These are phyloP conservation scores for Papilio dardanus DNA, from an alignment of 1,140 invertebrate genomes.

Conservation along the genomic window DNA sequence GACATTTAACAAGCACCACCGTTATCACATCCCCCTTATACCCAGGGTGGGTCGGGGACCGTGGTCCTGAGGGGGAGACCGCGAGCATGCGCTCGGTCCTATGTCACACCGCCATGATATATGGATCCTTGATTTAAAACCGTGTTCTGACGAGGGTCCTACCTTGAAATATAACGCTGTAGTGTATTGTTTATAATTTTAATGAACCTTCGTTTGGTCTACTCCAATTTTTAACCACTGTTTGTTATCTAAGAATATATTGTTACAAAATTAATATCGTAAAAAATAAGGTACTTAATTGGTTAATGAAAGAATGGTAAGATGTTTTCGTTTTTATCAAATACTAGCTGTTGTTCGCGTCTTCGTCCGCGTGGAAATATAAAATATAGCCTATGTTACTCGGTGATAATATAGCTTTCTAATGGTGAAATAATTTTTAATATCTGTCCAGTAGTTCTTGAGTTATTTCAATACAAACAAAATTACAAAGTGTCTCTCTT, in stretches of 20 bases:
- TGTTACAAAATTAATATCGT: not conserved
- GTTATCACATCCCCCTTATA: conserved; percentile 13
- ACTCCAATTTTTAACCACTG: not conserved
- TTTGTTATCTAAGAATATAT: not conserved
- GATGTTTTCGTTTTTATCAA: too few relatives aligned
- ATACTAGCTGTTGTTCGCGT: too few relatives aligned
- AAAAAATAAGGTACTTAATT: too few relatives aligned
- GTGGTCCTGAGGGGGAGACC: not conserved
- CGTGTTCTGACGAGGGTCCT: not conserved
- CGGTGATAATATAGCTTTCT: too few relatives aligned
- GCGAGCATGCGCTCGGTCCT: not conserved
- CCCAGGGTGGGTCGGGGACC: not conserved
- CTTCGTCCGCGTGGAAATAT: too few relatives aligned
- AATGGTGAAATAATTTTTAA: too few relatives aligned
- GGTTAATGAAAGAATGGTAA: too few relatives aligned
- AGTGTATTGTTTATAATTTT: conserved; percentile 10
- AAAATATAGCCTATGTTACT: too few relatives aligned
- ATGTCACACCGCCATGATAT: conserved; percentile 9
- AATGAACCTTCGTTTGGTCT: not conserved
- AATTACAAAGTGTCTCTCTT: too few relatives aligned
- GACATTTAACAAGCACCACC: conserved; percentile 25
- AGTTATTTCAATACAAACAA: too few relatives aligned
- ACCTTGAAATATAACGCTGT: conserved; percentile 15
- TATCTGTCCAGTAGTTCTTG: too few relatives aligned
- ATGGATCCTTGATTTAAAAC: not conserved